phyloP scores from a whole-genome alignment of 64 coral and sea anemone genomes.

The Orbicella faveolata region DNA sequence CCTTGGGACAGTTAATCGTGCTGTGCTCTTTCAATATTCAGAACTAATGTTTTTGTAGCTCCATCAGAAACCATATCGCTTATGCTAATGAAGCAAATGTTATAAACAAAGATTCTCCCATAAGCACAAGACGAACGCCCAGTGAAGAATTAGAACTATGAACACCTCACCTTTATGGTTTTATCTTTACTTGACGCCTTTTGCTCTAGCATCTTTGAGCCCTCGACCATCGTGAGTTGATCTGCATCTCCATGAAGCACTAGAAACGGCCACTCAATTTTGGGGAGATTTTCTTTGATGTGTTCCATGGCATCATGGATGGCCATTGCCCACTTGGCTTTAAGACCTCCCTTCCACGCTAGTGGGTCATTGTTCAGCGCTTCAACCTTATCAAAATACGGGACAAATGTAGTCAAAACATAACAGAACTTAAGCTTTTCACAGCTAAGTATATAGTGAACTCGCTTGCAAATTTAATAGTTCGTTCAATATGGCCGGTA shows the following conservation, averaged over 20 bases:
- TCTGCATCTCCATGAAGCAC: constrained; percentile 66
- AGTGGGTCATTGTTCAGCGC: constrained; percentile 43
- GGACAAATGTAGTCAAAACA: neutral
- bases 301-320: constrained; percentile 26
- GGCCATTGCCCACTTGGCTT: constrained; percentile 53
- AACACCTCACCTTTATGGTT: constrained; percentile 57
- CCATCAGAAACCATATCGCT: too few relatives aligned
- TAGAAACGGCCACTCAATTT: constrained; percentile 67
- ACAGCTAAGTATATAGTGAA: too few relatives aligned
- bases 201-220: constrained; percentile 45
- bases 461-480: too few relatives aligned
- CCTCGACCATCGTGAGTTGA: constrained; percentile 43
- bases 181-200: constrained; percentile 69
- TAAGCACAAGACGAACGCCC: too few relatives aligned
- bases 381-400: constrained; percentile 21
- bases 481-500: too few relatives aligned
- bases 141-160: neutral
- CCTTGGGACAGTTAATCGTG: too few relatives aligned
- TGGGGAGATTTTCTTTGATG: constrained; percentile 23
- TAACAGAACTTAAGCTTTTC: neutral
- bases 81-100: too few relatives aligned
- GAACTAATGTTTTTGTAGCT: too few relatives aligned
- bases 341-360: constrained; percentile 61
- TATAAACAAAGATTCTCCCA: too few relatives aligned
- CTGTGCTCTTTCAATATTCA: too few relatives aligned